phyloP scores from a whole-genome alignment of 2,113 vertebrate genomes.

The Phrynosoma platyrhinos region DNA sequence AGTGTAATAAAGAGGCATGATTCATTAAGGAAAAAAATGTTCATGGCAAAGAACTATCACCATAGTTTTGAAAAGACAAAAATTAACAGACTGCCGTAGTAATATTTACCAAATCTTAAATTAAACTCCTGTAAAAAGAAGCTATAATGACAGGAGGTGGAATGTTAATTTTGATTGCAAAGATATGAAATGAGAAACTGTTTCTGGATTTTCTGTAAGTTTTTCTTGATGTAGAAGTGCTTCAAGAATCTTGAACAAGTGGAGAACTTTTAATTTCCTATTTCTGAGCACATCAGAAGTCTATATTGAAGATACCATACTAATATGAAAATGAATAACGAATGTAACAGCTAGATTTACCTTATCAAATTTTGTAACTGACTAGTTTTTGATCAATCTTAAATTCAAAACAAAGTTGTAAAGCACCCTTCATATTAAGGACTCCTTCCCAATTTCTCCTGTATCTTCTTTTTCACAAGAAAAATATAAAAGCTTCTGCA shows the following conservation, averaged over 20 bases:
- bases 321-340: slow-evolving; percentile 1
- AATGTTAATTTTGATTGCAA: not conserved
- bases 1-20: slow-evolving; percentile 56
- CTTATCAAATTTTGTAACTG: slow-evolving; percentile 41
- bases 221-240: not conserved
- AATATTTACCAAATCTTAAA: slow-evolving; percentile 44
- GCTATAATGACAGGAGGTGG: slow-evolving; percentile 30
- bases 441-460: slow-evolving; percentile 9
- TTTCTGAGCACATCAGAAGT: slow-evolving; percentile 45
- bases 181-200: not conserved
- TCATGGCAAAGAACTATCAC: slow-evolving; percentile 21
- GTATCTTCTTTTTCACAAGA: slow-evolving; percentile 27
- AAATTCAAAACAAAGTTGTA: slow-evolving; percentile 23
- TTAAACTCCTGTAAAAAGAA: slow-evolving; percentile 46
- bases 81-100: not conserved
- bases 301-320: slow-evolving; percentile 9
- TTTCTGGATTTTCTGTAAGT: not conserved
- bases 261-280: not conserved
- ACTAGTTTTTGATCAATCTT: slow-evolving; percentile 47
- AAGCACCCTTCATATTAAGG: slow-evolving; percentile 53
- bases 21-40: slow-evolving; percentile 48
- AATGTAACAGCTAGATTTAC: not conserved
- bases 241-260: not conserved
- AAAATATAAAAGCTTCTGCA: slow-evolving; percentile 38
- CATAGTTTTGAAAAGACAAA: slow-evolving; percentile 33